Percentiles rank a stretch among this genome's conserved stretches.
Evolutionary conservation across 1,140 invertebrate genomes (phyloP).

Genomic region (Pseudoatta argentina): DNA sequence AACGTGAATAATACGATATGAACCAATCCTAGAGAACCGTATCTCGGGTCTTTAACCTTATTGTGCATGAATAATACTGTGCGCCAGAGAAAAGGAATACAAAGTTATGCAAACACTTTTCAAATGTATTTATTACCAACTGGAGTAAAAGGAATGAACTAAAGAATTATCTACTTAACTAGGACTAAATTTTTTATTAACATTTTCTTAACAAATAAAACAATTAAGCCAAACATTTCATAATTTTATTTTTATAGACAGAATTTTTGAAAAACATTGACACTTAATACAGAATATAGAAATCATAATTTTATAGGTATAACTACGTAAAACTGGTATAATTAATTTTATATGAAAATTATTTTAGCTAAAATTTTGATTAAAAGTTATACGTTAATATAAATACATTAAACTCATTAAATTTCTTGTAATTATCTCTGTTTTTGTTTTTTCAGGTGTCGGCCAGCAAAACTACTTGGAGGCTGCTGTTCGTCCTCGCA

Average conservation of each 20-base stretch:
- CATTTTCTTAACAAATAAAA: background rate
- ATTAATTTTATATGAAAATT: background rate
- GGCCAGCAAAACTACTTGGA: conserved; percentile 74
- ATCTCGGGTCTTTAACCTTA: conserved; percentile 43
- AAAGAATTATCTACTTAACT: background rate
- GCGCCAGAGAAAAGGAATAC: background rate
- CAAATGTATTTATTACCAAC: background rate
- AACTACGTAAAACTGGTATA: background rate
- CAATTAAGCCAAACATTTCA: background rate
- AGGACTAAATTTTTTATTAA: background rate
- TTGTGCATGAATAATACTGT: conserved; percentile 17
- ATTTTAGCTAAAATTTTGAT: background rate
- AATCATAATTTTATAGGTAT: background rate
- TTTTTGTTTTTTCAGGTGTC: conserved; percentile 79
- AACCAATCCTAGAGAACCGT: conserved; percentile 8
- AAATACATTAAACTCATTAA: background rate
- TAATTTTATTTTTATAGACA: background rate
- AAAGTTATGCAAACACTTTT: background rate
- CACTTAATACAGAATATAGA: background rate
- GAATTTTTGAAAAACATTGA: background rate
- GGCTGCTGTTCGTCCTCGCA: conserved; percentile 75
- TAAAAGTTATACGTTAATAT: background rate
- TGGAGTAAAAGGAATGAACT: background rate
- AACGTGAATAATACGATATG: conserved; percentile 2
- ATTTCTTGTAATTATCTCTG: conserved; percentile 28